Percentiles rank a stretch among this genome's conserved stretches.
Conservation (phyloP, 1,140 invertebrate species). For the Thereuonema tuberculata region DNA sequence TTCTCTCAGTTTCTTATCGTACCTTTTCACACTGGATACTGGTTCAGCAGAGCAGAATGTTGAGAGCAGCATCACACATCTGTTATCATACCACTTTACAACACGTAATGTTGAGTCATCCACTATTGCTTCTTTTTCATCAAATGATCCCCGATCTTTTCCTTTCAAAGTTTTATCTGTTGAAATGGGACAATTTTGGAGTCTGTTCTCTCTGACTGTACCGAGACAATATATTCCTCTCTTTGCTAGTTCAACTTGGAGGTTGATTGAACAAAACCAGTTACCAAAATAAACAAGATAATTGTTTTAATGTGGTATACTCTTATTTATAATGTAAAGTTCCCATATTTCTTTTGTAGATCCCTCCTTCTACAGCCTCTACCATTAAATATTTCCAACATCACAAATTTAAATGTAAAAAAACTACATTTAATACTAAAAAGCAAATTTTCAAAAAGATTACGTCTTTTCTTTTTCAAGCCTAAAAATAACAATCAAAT, state of each 20-base stretch:
- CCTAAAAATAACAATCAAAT: too few species aligned
- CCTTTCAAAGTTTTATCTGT: neutral
- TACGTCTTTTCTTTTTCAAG: too few species aligned
- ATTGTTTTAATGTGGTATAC: slow-evolving; percentile 14
- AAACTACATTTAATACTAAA: too few species aligned
- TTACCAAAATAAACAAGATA: slow-evolving; percentile 21
- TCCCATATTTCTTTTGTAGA: too few species aligned
- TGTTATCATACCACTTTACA: neutral
- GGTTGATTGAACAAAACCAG: slow-evolving; percentile 18
- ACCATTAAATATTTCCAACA: too few species aligned
- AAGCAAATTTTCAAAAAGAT: too few species aligned
- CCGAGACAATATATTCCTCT: slow-evolving; percentile 13
- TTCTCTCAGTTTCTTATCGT: neutral
- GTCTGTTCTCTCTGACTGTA: slow-evolving; percentile 9
- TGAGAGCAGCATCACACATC: neutral
- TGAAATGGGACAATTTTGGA: neutral
- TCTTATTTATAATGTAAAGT: too few species aligned
- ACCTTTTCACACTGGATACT: neutral
- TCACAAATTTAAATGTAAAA: too few species aligned
- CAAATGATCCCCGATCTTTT: neutral
- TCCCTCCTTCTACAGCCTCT: too few species aligned
- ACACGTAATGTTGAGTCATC: neutral
- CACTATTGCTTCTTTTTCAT: neutral
- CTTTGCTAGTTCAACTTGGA: slow-evolving; percentile 14
- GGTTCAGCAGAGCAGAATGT: neutral